Evolutionary conservation across 2,113 vertebrate genomes (phyloP).

Genomic region (Brachionichthys hirsutus): DNA sequence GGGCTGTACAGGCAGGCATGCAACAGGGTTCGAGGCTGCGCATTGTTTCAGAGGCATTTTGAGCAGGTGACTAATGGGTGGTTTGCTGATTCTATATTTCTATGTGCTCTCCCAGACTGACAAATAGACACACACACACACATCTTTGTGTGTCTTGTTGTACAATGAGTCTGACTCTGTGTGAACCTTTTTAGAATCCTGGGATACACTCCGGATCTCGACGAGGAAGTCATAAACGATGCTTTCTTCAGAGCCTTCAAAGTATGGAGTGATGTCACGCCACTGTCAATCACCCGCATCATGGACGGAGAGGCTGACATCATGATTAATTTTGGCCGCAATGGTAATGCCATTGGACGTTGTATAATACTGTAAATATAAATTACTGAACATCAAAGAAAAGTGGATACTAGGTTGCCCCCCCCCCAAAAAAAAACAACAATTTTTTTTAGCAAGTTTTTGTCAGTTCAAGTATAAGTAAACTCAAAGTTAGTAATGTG

Average conservation of each 20-base stretch:
- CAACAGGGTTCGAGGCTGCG: conserved; percentile 26
- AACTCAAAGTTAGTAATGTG: too few species aligned
- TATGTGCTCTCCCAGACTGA: conserved; percentile 14
- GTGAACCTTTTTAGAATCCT: conserved; percentile 82
- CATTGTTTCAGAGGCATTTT: background rate
- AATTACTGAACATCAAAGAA: background rate
- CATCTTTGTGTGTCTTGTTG: background rate
- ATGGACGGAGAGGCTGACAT: conserved; percentile 96
- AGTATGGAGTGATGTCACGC: conserved; percentile 96
- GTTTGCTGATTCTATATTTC: background rate
- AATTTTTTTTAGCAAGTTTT: too few species aligned
- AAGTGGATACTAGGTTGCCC: too few species aligned
- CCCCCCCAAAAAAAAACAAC: too few species aligned
- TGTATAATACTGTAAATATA: background rate
- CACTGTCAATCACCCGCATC: conserved; percentile 85
- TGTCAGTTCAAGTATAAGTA: too few species aligned
- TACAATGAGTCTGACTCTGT: conserved; percentile 2
- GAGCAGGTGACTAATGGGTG: background rate
- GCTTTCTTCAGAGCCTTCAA: conserved; percentile 95
- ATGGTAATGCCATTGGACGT: conserved; percentile 78
- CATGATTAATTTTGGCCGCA: conserved; percentile 98
- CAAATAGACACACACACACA: background rate
- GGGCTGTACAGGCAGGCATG: conserved; percentile 12
- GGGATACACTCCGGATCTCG: conserved; percentile 89
- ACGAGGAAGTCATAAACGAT: conserved; percentile 91